These are phyloP conservation scores for Drosophila truncata DNA, from an alignment of 1,140 invertebrate genomes.

Conservation along the genomic window DNA sequence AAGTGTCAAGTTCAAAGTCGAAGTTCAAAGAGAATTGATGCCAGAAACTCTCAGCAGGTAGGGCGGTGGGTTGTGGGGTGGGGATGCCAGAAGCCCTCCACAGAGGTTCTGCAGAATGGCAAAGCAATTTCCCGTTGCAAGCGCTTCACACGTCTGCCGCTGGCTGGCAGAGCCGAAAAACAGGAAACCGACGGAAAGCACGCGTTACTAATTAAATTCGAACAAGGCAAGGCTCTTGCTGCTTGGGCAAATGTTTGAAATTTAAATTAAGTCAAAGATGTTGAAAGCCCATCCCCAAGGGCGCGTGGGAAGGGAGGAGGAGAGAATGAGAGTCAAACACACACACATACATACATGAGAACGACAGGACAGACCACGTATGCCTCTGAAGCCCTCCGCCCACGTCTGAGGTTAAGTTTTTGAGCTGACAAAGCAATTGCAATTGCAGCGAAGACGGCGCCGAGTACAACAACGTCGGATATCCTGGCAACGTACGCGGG, in stretches of 20 bases:
- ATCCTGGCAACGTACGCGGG: constrained; percentile 77
- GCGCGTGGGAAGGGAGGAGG: background rate
- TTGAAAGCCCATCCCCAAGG: constrained; percentile 8
- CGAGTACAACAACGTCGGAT: constrained; percentile 71
- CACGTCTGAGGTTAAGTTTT: constrained; percentile 79
- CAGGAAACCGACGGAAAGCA: constrained; percentile 73
- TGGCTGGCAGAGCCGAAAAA: constrained; percentile 60
- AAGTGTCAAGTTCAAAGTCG: constrained; percentile 57
- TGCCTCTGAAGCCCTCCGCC: constrained; percentile 32
- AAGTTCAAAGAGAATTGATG: constrained; percentile 33
- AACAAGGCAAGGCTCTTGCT: constrained; percentile 33
- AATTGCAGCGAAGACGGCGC: constrained; percentile 62
- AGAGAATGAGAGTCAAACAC: constrained; percentile 47
- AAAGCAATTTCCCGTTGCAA: constrained; percentile 66
- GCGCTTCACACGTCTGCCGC: constrained; percentile 50
- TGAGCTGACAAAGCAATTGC: constrained; percentile 82
- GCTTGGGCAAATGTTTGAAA: constrained; percentile 67
- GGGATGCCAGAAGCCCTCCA: background rate
- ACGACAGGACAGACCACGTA: constrained; percentile 49
- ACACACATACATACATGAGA: constrained; percentile 32
- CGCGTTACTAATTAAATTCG: constrained; percentile 79
- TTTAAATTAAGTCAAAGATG: constrained; percentile 68
- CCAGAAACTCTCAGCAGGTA: background rate
- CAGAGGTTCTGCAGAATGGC: constrained; percentile 28
- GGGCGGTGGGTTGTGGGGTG: background rate